phyloP scores from a whole-genome alignment of 2,113 vertebrate genomes.

The Amia ocellicauda region DNA sequence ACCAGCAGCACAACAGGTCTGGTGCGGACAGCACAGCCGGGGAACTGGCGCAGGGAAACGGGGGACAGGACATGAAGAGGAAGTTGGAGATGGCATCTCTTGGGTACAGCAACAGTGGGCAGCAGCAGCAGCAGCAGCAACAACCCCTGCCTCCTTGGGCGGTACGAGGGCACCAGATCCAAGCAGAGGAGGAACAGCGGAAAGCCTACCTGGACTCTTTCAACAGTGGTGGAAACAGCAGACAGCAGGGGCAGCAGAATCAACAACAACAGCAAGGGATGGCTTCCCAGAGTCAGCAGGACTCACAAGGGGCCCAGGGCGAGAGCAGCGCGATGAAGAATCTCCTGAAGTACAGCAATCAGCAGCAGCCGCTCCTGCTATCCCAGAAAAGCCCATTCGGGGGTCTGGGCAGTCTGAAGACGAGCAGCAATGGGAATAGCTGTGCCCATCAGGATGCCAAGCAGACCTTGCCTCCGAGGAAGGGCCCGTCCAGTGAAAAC shows the following conservation, averaged over 20 bases:
- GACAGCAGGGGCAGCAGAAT: slow-evolving; percentile 48
- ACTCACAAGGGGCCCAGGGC: slow-evolving; percentile 62
- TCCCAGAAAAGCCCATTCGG: slow-evolving; percentile 86
- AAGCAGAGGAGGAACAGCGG: slow-evolving; percentile 70
- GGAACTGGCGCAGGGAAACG: slow-evolving; percentile 51
- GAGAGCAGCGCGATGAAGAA: slow-evolving; percentile 92
- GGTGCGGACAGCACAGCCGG: slow-evolving; percentile 59
- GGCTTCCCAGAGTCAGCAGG: slow-evolving; percentile 42
- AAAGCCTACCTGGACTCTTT: slow-evolving; percentile 89
- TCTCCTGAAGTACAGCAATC: slow-evolving; percentile 91
- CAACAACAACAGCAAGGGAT: slow-evolving; percentile 42
- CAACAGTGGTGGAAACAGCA: slow-evolving; percentile 29
- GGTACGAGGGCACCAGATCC: slow-evolving; percentile 68
- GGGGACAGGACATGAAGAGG: slow-evolving; percentile 73
- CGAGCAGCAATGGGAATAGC: slow-evolving; percentile 63
- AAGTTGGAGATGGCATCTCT: slow-evolving; percentile 78
- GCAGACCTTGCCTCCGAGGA: slow-evolving; percentile 62
- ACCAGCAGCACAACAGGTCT: slow-evolving; percentile 82
- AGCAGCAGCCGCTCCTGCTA: slow-evolving; percentile 83
- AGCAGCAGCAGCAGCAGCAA: slow-evolving; percentile 56
- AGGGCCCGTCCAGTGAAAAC: slow-evolving; percentile 63
- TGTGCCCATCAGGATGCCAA: slow-evolving; percentile 81
- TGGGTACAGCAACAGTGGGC: slow-evolving; percentile 70
- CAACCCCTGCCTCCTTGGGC: slow-evolving; percentile 78
- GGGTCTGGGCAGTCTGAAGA: slow-evolving; percentile 79